phyloP scores from a whole-genome alignment of 2,113 vertebrate genomes.

The Labeo catla region DNA sequence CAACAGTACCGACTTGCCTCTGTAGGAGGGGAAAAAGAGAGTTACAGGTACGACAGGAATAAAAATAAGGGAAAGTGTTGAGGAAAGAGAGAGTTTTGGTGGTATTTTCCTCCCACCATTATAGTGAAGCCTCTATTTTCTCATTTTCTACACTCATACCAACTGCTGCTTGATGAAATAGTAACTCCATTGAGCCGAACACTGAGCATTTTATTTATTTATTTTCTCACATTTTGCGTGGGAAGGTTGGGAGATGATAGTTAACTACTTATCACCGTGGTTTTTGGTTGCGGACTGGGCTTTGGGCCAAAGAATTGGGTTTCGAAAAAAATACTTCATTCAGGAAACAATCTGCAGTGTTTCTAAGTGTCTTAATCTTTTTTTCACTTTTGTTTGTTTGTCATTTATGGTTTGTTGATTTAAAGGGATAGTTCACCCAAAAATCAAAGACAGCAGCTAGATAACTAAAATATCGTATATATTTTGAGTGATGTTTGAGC shows the following conservation, averaged over 20 bases:
- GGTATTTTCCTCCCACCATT: constrained; percentile 45
- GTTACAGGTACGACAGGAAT: constrained; percentile 47
- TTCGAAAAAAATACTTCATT: constrained; percentile 2
- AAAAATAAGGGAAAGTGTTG: background rate
- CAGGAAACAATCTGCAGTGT: constrained; percentile 18
- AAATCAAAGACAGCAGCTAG: background rate
- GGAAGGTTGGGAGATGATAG: background rate
- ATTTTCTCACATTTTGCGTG: constrained; percentile 7
- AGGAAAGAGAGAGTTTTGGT: constrained; percentile 43
- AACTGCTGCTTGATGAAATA: constrained; percentile 46
- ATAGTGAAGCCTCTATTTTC: constrained; percentile 38
- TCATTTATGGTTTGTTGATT: background rate
- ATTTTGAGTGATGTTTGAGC: background rate
- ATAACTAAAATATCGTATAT: background rate
- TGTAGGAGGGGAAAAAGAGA: constrained; percentile 73
- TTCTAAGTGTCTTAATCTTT: constrained; percentile 16
- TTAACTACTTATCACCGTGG: background rate
- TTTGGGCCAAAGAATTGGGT: constrained; percentile 36
- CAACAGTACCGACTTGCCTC: constrained; percentile 99
- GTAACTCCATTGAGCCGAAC: constrained; percentile 32
- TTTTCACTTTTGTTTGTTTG: background rate
- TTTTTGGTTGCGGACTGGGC: constrained; percentile 18
- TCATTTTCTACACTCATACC: constrained; percentile 48
- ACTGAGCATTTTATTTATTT: constrained; percentile 21
- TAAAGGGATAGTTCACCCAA: background rate